Conservation (phyloP, 2,888 invertebrate genomes). For the Periphyllus acericola region DNA sequence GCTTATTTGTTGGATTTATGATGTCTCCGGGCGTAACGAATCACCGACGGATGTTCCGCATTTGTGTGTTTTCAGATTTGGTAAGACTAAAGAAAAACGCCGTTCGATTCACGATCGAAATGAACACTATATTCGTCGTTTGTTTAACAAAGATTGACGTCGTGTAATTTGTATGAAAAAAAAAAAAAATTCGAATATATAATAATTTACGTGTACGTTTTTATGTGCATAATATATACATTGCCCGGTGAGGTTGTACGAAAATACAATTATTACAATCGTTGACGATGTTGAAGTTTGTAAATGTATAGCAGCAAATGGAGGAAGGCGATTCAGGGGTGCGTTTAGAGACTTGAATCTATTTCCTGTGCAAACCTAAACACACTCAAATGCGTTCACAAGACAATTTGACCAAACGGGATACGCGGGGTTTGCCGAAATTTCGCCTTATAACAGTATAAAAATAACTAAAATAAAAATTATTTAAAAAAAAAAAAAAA, state of each 20-base stretch:
- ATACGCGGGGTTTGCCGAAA: conserved; percentile 15
- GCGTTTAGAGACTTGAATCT: neutral
- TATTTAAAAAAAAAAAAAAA: conserved; percentile 20
- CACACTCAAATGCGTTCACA: conserved; percentile 52
- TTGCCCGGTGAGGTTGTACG: neutral
- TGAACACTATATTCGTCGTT: neutral
- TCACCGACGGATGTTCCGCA: neutral
- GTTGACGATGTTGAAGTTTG: neutral
- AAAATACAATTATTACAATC: neutral
- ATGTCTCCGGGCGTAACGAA: neutral
- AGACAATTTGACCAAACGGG: conserved; percentile 24
- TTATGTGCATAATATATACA: neutral
- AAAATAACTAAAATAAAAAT: conserved; percentile 34
- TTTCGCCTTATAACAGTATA: conserved; percentile 26
- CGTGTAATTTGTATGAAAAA: neutral
- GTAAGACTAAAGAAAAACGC: neutral
- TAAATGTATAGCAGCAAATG: neutral
- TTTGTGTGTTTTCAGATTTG: conserved; percentile 43
- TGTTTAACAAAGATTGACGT: neutral
- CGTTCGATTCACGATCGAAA: neutral
- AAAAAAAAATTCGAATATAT: neutral
- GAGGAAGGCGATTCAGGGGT: neutral
- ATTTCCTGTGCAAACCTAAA: conserved; percentile 60
- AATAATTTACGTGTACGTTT: neutral
- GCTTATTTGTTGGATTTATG: neutral